Conservation (phyloP, 1,140 invertebrate genomes). For the Drosophila sturtevanti region DNA sequence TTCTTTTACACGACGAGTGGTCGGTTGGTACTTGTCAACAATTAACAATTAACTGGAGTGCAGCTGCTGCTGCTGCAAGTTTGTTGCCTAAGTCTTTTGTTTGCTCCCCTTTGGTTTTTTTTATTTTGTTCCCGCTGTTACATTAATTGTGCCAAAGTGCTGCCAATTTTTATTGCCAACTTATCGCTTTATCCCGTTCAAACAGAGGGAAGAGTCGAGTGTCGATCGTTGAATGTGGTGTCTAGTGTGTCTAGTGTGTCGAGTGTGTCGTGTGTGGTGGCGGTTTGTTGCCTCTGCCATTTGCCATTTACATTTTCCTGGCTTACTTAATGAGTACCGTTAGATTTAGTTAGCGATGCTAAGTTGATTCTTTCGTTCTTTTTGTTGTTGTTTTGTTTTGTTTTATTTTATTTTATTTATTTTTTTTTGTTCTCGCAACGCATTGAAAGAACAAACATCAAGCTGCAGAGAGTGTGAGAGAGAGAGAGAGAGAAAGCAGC, state of each 20-base stretch:
- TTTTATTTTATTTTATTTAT: neutral
- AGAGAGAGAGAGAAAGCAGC: constrained; percentile 35
- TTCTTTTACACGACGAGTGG: constrained; percentile 38
- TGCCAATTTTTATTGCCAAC: constrained; percentile 79
- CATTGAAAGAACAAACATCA: constrained; percentile 75
- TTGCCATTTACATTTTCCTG: constrained; percentile 6
- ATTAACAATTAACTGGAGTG: constrained; percentile 76
- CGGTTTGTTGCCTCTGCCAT: constrained; percentile 32
- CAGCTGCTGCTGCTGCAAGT: constrained; percentile 46
- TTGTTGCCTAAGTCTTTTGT: constrained; percentile 69
- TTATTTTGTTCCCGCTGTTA: constrained; percentile 39
- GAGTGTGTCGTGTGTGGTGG: constrained; percentile 52
- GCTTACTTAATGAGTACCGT: constrained; percentile 75
- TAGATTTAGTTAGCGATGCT: constrained; percentile 46
- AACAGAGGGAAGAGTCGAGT: constrained; percentile 31
- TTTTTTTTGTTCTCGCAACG: constrained; percentile 48
- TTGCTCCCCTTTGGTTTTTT: constrained; percentile 21
- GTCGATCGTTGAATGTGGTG: constrained; percentile 11
- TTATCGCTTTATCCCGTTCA: constrained; percentile 65
- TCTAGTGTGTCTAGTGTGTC: constrained; percentile 9
- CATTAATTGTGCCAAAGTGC: constrained; percentile 72
- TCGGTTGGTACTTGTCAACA: constrained; percentile 67
- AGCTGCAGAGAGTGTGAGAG: constrained; percentile 55
- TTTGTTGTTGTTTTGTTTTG: neutral
- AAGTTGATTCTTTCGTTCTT: constrained; percentile 39